These are phyloP conservation scores for Nothoprocta pentlandii DNA, from an alignment of 2,113 vertebrate genomes.

Conservation along the genomic window DNA sequence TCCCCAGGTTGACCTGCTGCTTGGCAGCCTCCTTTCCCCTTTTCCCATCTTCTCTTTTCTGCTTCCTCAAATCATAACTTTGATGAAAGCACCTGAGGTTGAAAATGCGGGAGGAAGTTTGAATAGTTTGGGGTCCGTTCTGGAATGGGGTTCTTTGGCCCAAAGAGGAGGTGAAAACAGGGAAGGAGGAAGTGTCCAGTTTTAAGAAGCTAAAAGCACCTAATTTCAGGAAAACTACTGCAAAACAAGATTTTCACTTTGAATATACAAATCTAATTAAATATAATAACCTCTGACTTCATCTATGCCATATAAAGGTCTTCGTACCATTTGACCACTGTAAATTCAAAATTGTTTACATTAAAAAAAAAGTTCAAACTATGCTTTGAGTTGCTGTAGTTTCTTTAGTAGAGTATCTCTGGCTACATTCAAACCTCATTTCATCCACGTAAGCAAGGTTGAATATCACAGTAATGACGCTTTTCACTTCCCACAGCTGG, in stretches of 20 bases:
- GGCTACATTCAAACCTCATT: neutral
- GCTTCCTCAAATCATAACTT: neutral
- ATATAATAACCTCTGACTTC: neutral
- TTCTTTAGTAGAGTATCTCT: neutral
- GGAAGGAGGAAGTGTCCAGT: neutral
- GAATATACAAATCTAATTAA: neutral
- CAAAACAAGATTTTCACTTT: neutral
- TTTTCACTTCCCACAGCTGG: neutral
- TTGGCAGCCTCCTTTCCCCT: neutral
- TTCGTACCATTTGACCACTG: neutral
- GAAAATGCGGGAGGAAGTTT: neutral
- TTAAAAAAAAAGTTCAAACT: neutral
- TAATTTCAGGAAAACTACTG: neutral
- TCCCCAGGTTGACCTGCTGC: neutral
- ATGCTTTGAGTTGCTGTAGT: neutral
- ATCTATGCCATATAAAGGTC: neutral
- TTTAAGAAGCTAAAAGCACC: neutral
- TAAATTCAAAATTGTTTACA: neutral
- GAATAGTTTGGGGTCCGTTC: neutral
- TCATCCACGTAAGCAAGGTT: neutral
- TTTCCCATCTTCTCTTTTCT: neutral
- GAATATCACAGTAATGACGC: neutral
- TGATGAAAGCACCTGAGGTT: neutral
- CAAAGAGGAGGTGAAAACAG: neutral
- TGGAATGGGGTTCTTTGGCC: neutral